Conservation (phyloP, 1,140 invertebrate species). For the Drosophila subpulchrella region DNA sequence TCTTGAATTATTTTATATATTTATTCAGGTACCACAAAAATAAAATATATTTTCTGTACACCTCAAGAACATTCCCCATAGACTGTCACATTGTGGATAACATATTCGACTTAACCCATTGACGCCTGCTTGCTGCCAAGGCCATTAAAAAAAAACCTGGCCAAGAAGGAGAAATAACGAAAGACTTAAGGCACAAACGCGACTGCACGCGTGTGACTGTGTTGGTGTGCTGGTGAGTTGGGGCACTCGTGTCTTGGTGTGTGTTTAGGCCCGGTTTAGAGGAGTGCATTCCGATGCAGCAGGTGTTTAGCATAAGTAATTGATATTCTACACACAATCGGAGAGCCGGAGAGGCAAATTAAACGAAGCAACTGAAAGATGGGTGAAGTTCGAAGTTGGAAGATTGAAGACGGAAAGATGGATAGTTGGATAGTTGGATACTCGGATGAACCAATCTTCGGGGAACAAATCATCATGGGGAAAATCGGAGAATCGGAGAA, state of each 20-base stretch:
- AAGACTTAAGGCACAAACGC: slow-evolving; percentile 79
- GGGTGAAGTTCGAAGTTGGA: background rate
- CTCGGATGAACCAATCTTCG: background rate
- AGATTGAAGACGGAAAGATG: background rate
- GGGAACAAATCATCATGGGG: background rate
- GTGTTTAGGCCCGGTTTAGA: slow-evolving; percentile 78
- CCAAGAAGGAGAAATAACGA: slow-evolving; percentile 43
- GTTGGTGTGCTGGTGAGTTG: background rate
- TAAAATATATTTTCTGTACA: no score
- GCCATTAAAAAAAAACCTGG: slow-evolving; percentile 57
- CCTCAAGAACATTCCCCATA: no score
- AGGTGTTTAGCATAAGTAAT: slow-evolving; percentile 84
- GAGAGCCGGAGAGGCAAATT: slow-evolving; percentile 18
- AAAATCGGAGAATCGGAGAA: background rate
- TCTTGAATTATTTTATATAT: no score
- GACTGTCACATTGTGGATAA: background rate
- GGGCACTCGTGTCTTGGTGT: slow-evolving; percentile 21
- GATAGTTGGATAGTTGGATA: slow-evolving; percentile 7
- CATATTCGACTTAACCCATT: background rate
- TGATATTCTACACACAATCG: slow-evolving; percentile 84
- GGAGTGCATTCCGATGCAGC: slow-evolving; percentile 80
- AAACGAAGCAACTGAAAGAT: slow-evolving; percentile 13
- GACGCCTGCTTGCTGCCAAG: slow-evolving; percentile 25
- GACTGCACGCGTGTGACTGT: slow-evolving; percentile 10
- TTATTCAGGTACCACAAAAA: no score